Evolutionary conservation across 2,113 vertebrate genomes (phyloP).

Genomic region (Rhadina sibilatrix): DNA sequence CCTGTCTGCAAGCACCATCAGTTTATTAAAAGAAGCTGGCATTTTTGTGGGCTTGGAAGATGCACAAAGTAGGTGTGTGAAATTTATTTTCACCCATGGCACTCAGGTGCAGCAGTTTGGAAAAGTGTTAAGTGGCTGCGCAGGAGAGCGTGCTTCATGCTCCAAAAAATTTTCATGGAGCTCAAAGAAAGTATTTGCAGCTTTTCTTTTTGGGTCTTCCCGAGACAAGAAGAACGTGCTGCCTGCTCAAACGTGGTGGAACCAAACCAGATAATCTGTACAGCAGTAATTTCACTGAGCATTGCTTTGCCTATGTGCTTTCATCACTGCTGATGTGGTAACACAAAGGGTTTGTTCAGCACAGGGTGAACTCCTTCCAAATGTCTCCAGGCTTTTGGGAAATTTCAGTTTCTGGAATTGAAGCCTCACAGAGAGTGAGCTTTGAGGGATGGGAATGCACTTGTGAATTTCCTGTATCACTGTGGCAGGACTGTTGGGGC

Average conservation of each 20-base stretch:
- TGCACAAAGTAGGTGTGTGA: slow-evolving; percentile 35
- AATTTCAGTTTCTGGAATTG: not conserved
- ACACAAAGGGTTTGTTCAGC: not conserved
- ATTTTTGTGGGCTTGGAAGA: slow-evolving; percentile 49
- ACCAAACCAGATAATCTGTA: not conserved
- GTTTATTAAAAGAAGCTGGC: not conserved
- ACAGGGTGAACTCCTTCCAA: not conserved
- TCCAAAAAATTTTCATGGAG: not conserved
- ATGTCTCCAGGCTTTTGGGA: slow-evolving; percentile 13
- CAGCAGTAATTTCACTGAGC: not conserved
- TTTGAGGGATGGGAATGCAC: not conserved
- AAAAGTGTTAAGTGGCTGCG: not conserved
- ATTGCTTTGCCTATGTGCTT: not conserved
- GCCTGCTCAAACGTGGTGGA: not conserved
- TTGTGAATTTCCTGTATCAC: not conserved
- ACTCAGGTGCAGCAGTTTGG: not conserved
- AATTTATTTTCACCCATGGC: slow-evolving; percentile 42
- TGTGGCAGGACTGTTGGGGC: not conserved
- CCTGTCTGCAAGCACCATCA: not conserved
- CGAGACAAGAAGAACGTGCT: not conserved
- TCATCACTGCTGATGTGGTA: not conserved
- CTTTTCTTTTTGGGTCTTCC: not conserved
- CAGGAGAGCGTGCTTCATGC: not conserved
- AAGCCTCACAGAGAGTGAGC: not conserved
- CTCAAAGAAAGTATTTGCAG: not conserved